Evolutionary conservation across 1,140 invertebrate species (phyloP).

Genomic region (Leptinotarsa lineolata): DNA sequence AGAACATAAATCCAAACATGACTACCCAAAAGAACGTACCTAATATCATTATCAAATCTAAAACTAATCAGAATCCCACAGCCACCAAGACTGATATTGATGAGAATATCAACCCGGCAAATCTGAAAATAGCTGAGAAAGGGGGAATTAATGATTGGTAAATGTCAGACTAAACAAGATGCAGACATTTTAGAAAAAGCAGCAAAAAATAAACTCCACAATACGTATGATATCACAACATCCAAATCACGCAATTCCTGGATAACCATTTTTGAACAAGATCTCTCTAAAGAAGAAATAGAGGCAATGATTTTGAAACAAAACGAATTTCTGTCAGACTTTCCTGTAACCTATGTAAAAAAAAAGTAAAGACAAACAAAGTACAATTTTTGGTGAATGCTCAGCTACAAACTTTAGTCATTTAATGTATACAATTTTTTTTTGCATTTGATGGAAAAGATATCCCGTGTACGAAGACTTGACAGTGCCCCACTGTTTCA

Average conservation of each 20-base stretch:
- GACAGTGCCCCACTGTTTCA: background rate
- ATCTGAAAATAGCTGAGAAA: slow-evolving; percentile 11
- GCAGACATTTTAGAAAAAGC: background rate
- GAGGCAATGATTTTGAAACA: background rate
- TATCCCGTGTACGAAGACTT: slow-evolving; percentile 3
- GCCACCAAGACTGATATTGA: slow-evolving; percentile 6
- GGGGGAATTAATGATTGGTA: background rate
- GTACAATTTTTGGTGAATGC: slow-evolving; percentile 6
- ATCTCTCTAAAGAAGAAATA: background rate
- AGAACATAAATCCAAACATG: background rate
- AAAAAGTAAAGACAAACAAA: background rate
- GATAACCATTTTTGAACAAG: background rate
- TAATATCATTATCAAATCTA: slow-evolving; percentile 13
- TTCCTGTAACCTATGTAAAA: background rate
- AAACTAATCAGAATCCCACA: background rate
- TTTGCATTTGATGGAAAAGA: slow-evolving; percentile 6
- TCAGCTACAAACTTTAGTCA: background rate
- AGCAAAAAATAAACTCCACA: background rate
- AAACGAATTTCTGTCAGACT: background rate
- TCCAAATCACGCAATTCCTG: background rate
- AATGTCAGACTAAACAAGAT: background rate
- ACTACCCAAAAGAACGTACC: background rate
- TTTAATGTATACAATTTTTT: background rate
- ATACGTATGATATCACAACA: background rate
- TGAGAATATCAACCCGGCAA: background rate